Evolutionary conservation across 2,797 vertebrate species (phyloP).

Genomic region (Somateria mollissima): DNA sequence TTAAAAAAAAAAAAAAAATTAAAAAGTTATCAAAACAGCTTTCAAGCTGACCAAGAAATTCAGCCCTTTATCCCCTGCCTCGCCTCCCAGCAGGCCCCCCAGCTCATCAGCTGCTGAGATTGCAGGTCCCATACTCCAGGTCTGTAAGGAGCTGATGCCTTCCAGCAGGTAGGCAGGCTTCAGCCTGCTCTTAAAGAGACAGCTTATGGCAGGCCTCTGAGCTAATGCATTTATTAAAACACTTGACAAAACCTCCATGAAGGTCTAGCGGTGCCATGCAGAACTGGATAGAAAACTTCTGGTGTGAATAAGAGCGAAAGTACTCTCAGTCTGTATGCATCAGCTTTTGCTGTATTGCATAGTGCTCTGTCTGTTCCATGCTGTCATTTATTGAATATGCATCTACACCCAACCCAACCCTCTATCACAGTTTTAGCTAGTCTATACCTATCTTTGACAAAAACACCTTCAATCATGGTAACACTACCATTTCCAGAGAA

Average conservation of each 20-base stretch:
- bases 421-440: neutral
- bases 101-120: neutral
- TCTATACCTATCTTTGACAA: neutral
- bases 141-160: neutral
- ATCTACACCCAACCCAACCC: neutral
- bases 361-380: neutral
- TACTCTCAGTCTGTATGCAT: neutral
- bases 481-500: neutral
- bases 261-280: neutral
- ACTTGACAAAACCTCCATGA: neutral
- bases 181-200: neutral
- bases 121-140: neutral
- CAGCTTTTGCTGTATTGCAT: neutral
- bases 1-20: neutral
- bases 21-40: neutral
- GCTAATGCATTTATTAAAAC: neutral
- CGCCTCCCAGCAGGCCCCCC: neutral
- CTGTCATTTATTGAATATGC: neutral
- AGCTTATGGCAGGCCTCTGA: fast-evolving
- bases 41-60: neutral
- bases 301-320: neutral
- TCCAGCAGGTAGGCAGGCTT: neutral
- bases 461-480: neutral
- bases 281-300: neutral
- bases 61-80: neutral